Conservation (phyloP, 2,888 invertebrate genomes). For the Sthenelais limicola region DNA sequence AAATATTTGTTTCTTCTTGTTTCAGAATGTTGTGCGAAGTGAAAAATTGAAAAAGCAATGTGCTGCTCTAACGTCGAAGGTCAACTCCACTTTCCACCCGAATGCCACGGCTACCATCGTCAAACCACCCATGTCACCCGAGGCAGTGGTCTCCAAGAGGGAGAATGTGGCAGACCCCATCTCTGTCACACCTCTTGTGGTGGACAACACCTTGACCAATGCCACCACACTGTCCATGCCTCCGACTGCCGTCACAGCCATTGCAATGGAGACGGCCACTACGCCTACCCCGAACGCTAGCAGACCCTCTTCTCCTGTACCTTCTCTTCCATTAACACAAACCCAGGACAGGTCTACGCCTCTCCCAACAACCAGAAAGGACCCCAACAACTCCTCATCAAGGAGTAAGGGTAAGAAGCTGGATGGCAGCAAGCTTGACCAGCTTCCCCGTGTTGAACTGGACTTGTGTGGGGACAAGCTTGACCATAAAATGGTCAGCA, state of each 20-base stretch:
- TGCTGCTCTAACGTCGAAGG: neutral
- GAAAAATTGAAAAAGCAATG: slow-evolving; percentile 8
- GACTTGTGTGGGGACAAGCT: too few relatives aligned
- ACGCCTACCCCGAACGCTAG: slow-evolving; percentile 24
- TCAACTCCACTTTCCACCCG: neutral
- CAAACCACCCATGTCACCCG: slow-evolving; percentile 17
- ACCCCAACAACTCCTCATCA: too few relatives aligned
- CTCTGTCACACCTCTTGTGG: neutral
- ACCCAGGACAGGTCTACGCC: slow-evolving; percentile 4
- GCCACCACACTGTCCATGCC: slow-evolving; percentile 30
- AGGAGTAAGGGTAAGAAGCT: slow-evolving; percentile 24
- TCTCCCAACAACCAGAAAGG: neutral
- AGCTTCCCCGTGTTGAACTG: too few relatives aligned
- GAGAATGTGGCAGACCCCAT: neutral
- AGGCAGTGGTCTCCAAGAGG: neutral
- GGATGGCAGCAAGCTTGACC: neutral
- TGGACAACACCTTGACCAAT: slow-evolving; percentile 8
- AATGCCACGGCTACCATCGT: slow-evolving; percentile 18
- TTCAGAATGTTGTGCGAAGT: slow-evolving; percentile 13
- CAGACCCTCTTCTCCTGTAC: slow-evolving; percentile 15
- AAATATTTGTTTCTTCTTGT: neutral
- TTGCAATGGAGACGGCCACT: slow-evolving; percentile 32
- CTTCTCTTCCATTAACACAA: neutral
- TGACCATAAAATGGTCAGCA: too few relatives aligned
- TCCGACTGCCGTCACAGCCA: slow-evolving; percentile 25